These are phyloP conservation scores for Melanchra persicariae DNA, from an alignment of 2,888 invertebrate genomes.

Conservation along the genomic window DNA sequence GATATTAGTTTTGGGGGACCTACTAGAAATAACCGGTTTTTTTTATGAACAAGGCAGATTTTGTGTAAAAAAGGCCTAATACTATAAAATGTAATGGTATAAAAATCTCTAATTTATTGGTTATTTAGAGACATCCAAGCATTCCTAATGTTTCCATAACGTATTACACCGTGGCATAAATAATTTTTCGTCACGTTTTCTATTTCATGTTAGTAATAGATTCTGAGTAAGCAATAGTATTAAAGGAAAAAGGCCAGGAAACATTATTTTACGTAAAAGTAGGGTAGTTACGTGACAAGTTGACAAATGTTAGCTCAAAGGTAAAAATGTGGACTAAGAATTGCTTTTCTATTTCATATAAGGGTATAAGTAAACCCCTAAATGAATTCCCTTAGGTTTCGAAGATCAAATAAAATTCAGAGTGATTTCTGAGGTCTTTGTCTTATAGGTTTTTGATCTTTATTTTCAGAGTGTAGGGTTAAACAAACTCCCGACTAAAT, in stretches of 20 bases:
- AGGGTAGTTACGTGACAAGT: slow-evolving; percentile 16
- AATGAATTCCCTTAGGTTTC: slow-evolving; percentile 8
- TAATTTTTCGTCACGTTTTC: not conserved
- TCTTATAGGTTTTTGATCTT: not conserved
- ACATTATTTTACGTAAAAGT: slow-evolving; percentile 20
- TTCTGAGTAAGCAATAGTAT: not conserved
- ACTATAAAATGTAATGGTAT: too few relatives aligned
- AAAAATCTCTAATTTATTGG: too few relatives aligned
- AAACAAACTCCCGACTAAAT: not conserved
- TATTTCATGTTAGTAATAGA: slow-evolving; percentile 20
- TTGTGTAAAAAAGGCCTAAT: too few relatives aligned
- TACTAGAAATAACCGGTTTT: too few relatives aligned
- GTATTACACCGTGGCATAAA: not conserved
- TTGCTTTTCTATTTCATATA: slow-evolving; percentile 19
- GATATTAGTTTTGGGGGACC: too few relatives aligned
- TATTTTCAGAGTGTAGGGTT: not conserved
- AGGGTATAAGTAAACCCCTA: not conserved
- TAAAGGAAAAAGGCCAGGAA: not conserved
- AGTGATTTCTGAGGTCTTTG: slow-evolving; percentile 13
- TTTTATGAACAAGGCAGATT: too few relatives aligned
- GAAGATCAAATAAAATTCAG: not conserved
- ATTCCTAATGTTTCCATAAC: slow-evolving; percentile 10
- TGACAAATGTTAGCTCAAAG: slow-evolving; percentile 30
- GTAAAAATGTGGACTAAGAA: slow-evolving; percentile 4
- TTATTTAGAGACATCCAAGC: too few relatives aligned